phyloP scores from a whole-genome alignment of 2,797 vertebrate species.

The Leontocebus nigricollis region DNA sequence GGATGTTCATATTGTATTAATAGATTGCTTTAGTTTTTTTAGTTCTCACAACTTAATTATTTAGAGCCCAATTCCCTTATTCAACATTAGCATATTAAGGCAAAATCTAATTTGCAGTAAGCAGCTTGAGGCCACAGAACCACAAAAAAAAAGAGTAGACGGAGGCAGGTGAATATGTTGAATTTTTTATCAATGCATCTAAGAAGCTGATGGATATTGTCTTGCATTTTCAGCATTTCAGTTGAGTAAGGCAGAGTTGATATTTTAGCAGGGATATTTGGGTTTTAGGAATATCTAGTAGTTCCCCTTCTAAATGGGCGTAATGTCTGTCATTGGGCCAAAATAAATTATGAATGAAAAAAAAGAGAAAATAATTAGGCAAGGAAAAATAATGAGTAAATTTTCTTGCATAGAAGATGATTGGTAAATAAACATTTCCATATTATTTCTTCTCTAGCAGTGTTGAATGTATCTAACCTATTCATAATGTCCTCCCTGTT shows the following conservation, averaged over 20 bases:
- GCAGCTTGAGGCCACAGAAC: slow-evolving; percentile 76
- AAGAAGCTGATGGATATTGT: slow-evolving; percentile 12
- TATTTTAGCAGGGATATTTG: slow-evolving; percentile 1
- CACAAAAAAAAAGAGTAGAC: slow-evolving; percentile 50
- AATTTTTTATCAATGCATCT: slow-evolving; percentile 29
- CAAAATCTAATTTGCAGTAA: slow-evolving; percentile 78
- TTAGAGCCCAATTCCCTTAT: slow-evolving; percentile 71
- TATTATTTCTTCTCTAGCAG: not conserved
- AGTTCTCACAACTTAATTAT: slow-evolving; percentile 78
- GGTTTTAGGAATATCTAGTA: not conserved
- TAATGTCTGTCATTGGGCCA: not conserved
- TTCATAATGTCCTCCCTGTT: not conserved
- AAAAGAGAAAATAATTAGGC: not conserved
- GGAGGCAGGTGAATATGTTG: not conserved
- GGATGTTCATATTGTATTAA: slow-evolving; percentile 77
- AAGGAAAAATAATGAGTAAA: not conserved
- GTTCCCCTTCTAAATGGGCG: not conserved
- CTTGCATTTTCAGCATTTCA: not conserved
- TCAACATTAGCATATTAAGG: slow-evolving; percentile 76
- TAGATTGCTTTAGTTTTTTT: slow-evolving; percentile 76
- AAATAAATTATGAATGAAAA: not conserved
- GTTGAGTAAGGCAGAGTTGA: not conserved
- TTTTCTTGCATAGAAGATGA: not conserved
- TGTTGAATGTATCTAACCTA: not conserved
- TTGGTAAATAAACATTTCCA: not conserved